Evolutionary conservation across 2,113 vertebrate genomes (phyloP).

Genomic region (Turnix velox): DNA sequence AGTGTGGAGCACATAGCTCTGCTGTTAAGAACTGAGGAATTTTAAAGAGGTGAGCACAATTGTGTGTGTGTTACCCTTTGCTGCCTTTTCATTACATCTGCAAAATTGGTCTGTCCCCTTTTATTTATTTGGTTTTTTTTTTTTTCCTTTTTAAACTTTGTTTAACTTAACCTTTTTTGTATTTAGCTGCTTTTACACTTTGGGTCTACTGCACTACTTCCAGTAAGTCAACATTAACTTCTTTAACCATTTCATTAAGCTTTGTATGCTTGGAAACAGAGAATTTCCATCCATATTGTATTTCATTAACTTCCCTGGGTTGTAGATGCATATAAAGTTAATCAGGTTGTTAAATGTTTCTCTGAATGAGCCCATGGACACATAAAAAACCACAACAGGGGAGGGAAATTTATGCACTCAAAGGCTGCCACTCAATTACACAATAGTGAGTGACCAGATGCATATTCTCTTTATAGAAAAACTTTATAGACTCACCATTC

Average conservation of each 20-base stretch:
- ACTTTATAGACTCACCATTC: not conserved
- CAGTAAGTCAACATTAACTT: not conserved
- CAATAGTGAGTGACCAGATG: not conserved
- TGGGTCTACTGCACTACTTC: not conserved
- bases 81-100: not conserved
- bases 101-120: not conserved
- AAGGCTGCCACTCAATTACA: not conserved
- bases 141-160: not conserved
- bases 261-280: not conserved
- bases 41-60: conserved; percentile 22
- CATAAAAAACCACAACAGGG: not conserved
- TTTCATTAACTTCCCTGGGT: not conserved
- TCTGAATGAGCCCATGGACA: not conserved
- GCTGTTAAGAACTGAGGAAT: conserved; percentile 6
- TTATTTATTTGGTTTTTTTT: not conserved
- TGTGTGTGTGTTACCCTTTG: not conserved
- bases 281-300: not conserved
- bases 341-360: not conserved
- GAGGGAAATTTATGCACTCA: not conserved
- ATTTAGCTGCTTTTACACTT: not conserved
- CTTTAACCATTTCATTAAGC: not conserved
- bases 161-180: not conserved
- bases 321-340: not conserved
- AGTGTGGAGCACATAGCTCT: conserved; percentile 15
- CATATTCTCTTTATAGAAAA: not conserved